Conservation (phyloP, 2,113 vertebrate genomes). For the Brevimyrus niger region DNA sequence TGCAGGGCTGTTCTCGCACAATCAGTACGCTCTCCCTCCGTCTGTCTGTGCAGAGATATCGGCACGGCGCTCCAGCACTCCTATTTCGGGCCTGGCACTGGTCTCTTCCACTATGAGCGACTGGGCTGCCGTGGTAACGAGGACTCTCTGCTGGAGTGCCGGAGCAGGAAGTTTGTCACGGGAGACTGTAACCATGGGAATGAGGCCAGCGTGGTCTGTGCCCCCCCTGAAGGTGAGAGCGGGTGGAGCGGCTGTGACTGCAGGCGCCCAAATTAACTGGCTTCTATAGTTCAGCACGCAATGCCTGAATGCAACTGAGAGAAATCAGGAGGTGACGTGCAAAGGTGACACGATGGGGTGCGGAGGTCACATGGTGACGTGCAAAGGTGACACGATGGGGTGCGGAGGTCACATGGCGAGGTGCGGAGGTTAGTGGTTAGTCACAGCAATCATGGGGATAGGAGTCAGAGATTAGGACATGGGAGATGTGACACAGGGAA, state of each 20-base stretch:
- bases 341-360: not conserved
- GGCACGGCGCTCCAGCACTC: slow-evolving; percentile 63
- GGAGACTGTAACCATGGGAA: slow-evolving; percentile 62
- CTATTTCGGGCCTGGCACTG: slow-evolving; percentile 47
- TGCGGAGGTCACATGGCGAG: not conserved
- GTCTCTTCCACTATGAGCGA: slow-evolving; percentile 66
- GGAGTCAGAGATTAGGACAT: not conserved
- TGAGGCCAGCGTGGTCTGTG: slow-evolving; percentile 61
- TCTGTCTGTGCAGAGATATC: slow-evolving; percentile 58
- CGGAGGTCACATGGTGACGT: not conserved
- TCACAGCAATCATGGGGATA: not conserved
- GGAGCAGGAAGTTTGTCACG: slow-evolving; percentile 51
- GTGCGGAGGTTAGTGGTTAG: no score
- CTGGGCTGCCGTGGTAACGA: slow-evolving; percentile 76
- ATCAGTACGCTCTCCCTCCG: slow-evolving; percentile 1
- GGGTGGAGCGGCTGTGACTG: not conserved
- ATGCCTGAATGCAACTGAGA: not conserved
- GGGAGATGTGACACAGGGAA: not conserved
- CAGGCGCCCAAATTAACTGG: not conserved
- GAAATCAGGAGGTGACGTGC: not conserved
- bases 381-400: no score
- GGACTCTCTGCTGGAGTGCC: slow-evolving; percentile 64
- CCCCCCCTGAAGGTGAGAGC: slow-evolving; percentile 64
- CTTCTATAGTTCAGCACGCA: not conserved
- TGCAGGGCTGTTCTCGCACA: not conserved